Evolutionary conservation across 1,140 invertebrate genomes (phyloP), one percentile per base, ranked within the genome.

Genomic region (Hylyphantes graminicola): DNA sequence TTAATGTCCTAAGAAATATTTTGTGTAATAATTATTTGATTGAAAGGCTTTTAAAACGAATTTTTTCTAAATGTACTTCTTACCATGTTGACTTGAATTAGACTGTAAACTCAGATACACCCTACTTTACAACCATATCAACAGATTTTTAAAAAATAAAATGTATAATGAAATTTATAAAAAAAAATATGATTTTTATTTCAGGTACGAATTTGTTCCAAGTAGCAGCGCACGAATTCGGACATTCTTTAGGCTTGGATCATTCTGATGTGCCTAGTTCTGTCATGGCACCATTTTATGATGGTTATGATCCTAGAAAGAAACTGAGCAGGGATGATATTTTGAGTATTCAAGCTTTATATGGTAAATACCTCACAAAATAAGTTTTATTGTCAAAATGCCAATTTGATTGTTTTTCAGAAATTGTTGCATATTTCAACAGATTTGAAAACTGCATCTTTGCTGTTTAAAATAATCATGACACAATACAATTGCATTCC

Each of bases 271-370:
- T 90, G 19, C 87, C 88, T 7, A 87, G 88, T 10, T 89, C 92
- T 7, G 86, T 92, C n/a, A 92, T 92, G 92, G 91, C 91, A 50
- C 91, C 91, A 21, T 92, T 90, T 88, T 92, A 92, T 85, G 89
- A 90, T 85, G 89, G 89, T 8, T 92, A 92, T 83, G 86, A 88
- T 70, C 87, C 88, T 11, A 86, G 89, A 35, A 87, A 90, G 48
- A 89, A 88, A 70, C 86, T 91, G 57, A 89, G 91, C 79, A 87
- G 87, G 76, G 90, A 90, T 75, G 90, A 90, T 83, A 86, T 88
- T 48, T 85, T 86, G 15, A 88, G 85, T 5, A 89, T 91, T 61
- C 90, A 96, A 93, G 92, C 94, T 67, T 90, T 97, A 0, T 98
- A 97, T 88, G 96, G 96, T 12, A 92, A 92, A 73, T 64, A 35